A percentile compares a stretch with the other conserved stretches of the same genome.
These are phyloP conservation scores for Halichoerus grypus DNA, from an alignment of 2,113 vertebrate genomes.

Conservation along the genomic window DNA sequence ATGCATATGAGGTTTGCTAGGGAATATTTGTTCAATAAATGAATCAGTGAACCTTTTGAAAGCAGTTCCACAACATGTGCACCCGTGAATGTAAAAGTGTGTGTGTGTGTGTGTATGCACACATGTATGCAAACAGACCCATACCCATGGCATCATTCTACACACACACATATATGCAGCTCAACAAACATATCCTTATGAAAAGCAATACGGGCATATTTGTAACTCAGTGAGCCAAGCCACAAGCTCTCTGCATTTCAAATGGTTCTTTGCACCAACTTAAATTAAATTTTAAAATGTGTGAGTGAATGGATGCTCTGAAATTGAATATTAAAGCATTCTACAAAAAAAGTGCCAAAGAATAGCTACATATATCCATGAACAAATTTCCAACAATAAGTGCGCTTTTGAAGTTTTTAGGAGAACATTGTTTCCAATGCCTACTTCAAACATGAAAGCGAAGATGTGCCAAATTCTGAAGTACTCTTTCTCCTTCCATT, in stretches of 20 bases:
- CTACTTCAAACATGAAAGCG: slow-evolving; percentile 69
- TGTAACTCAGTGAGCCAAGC: background rate
- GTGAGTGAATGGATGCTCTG: slow-evolving; percentile 48
- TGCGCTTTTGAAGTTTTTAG: slow-evolving; percentile 71
- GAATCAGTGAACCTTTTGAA: background rate
- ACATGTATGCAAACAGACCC: background rate
- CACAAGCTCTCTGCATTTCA: slow-evolving; percentile 29
- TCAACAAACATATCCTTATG: background rate
- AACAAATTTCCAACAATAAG: slow-evolving; percentile 65
- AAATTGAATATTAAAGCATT: slow-evolving; percentile 73
- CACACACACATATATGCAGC: background rate
- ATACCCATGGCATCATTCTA: background rate
- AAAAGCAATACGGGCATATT: background rate
- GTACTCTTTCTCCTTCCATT: slow-evolving; percentile 60
- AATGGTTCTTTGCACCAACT: slow-evolving; percentile 58
- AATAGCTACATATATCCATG: slow-evolving; percentile 52
- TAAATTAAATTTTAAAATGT: slow-evolving; percentile 51
- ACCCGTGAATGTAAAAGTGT: background rate
- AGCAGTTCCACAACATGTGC: background rate
- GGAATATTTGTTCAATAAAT: background rate
- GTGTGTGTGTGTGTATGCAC: background rate
- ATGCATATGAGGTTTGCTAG: background rate
- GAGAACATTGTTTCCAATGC: slow-evolving; percentile 62
- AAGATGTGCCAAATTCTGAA: slow-evolving; percentile 72
- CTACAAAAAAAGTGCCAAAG: slow-evolving; percentile 58